Base-by-base conservation (phyloP, 2,113 vertebrate genomes). In the Bubo scandiacus region DNA sequence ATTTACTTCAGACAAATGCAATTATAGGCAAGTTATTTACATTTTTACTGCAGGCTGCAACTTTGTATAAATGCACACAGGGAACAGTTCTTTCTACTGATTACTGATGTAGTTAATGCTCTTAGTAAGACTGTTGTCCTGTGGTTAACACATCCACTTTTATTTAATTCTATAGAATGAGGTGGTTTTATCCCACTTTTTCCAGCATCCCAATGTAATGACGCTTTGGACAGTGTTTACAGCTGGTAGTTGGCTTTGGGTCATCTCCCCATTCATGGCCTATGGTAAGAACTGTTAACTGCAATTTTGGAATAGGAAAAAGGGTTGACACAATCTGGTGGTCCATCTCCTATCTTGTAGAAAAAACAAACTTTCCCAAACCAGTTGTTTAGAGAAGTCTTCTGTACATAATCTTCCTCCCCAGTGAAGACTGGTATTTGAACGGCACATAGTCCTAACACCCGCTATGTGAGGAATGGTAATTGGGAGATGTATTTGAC, bases 251-350 rank as follows among this genome's bases (percentile, higher is more conserved):
- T 99, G 99, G 98, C 99, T 99, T 83, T 99, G 99, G 99, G 98
- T 99, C 89, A 98, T 99, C 96, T 98, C 98, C 45, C 99, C 99
- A 2, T 99, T 99, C 97, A 99, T 99, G 99, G 98, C 98, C 61
- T 99, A 99, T 30, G 99, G 99, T 99, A 98, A 98, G 99, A 96
- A 97, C 85, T 81, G 51, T 75, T 92, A 72, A 79, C 17, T 66
- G 49, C 55, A 87, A 5, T 75, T 91, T 51, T 81, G 34, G 58
- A 85, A 42, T 82, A 49, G 55, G 36, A 57, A 20, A 43, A 88
- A 79, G 74, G 23, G 20, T 16, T 90, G 27, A 65, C 74, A 71
- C 3, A 55, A 13, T 52, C 74, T 79, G 25, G 40, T 47, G 47
- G 34, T 75, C 36, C 36, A 42, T 65, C 32, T 84, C 21, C 52